phyloP scores from a whole-genome alignment of 2,797 vertebrate genomes.

The Onychomys leucogaster region DNA sequence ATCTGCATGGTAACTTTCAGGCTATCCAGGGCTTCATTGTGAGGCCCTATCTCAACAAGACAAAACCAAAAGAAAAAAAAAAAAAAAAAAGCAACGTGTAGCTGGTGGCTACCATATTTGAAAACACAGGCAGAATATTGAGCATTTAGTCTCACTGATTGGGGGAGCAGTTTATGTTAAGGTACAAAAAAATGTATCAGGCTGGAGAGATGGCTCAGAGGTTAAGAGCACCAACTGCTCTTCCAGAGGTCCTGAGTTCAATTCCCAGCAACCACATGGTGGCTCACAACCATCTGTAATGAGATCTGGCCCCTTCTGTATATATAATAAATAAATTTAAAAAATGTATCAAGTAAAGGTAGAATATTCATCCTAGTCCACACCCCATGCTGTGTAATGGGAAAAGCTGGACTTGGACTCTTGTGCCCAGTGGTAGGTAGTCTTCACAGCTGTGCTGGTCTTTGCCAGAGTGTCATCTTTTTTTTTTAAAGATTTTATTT shows the following conservation, averaged over 20 bases:
- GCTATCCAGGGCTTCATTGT: background rate
- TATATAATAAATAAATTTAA: too few relatives aligned
- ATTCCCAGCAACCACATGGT: too few relatives aligned
- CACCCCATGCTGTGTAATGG: background rate
- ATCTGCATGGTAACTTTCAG: background rate
- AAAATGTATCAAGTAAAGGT: background rate
- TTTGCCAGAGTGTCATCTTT: background rate
- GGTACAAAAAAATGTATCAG: too few relatives aligned
- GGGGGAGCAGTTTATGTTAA: background rate
- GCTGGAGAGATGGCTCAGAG: too few relatives aligned
- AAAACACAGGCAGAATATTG: background rate
- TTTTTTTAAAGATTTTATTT: too few relatives aligned
- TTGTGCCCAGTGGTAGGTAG: background rate
- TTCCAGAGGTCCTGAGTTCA: too few relatives aligned
- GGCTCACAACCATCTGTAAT: too few relatives aligned
- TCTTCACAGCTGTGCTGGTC: background rate
- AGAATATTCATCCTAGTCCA: background rate
- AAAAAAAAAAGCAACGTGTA: background rate
- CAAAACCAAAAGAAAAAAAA: background rate
- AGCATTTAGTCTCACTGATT: background rate
- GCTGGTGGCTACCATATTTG: background rate
- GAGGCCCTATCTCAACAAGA: background rate
- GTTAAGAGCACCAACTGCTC: too few relatives aligned
- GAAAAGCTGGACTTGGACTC: background rate
- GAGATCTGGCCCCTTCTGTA: too few relatives aligned